A percentile compares a stretch with the other conserved stretches of the same genome.
Conservation (phyloP, 2,113 vertebrate genomes). For the Nematolebias whitei region DNA sequence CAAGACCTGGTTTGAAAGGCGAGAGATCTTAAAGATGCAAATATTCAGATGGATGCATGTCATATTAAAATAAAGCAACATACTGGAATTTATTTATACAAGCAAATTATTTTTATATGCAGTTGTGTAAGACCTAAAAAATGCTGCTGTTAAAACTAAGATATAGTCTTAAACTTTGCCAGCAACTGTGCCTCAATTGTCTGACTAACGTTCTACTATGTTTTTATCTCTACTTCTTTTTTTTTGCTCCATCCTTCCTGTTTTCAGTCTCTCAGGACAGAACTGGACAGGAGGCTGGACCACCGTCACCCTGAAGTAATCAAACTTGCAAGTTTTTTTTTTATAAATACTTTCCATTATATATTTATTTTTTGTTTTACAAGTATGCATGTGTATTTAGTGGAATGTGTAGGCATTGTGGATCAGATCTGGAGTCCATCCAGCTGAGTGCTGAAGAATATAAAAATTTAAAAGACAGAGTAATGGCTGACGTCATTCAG, state of each 20-base stretch:
- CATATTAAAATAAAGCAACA: no score
- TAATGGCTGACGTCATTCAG: conserved; percentile 88
- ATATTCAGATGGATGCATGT: no score
- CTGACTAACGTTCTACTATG: no score
- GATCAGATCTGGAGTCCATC: conserved; percentile 85
- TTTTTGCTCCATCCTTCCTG: conserved; percentile 6
- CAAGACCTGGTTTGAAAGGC: conserved; percentile 94
- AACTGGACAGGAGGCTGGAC: conserved; percentile 87
- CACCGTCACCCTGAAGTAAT: conserved; percentile 82
- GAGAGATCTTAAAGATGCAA: conserved; percentile 54
- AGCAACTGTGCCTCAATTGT: no score
- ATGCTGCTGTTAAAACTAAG: no score
- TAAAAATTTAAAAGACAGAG: conserved; percentile 81
- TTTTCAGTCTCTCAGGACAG: conserved; percentile 82
- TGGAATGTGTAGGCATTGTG: conserved; percentile 85
- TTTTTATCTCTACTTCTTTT: neutral
- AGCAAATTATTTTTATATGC: no score
- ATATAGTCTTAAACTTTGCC: no score
- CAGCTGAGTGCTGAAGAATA: conserved; percentile 88
- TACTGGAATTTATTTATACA: no score
- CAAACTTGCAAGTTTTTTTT: neutral
- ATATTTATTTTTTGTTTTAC: neutral
- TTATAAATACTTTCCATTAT: neutral
- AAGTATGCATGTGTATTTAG: conserved; percentile 65
- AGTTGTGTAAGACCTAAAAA: no score